These are phyloP conservation scores for Gymnocephalus cernua DNA, from an alignment of 2,113 vertebrate genomes.

Conservation along the genomic window DNA sequence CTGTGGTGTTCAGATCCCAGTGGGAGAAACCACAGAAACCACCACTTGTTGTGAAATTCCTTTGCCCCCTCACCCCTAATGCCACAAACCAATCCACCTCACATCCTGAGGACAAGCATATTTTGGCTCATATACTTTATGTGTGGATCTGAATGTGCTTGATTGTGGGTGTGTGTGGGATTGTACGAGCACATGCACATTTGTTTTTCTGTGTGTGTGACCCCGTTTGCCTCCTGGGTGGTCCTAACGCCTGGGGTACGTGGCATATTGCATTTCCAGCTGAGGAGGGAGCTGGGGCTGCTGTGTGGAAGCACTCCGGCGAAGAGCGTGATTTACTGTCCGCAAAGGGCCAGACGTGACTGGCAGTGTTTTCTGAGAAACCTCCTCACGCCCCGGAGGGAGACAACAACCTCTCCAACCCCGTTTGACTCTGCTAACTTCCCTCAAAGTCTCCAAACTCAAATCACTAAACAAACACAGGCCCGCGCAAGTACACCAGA, in stretches of 20 bases:
- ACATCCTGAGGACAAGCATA: slow-evolving; percentile 51
- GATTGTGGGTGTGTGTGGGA: slow-evolving; percentile 31
- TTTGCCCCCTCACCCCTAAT: slow-evolving; percentile 47
- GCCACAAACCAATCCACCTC: slow-evolving; percentile 61
- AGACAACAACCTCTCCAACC: slow-evolving; percentile 62
- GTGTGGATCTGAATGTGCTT: slow-evolving; percentile 32
- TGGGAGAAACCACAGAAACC: slow-evolving; percentile 72
- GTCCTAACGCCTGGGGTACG: slow-evolving; percentile 59
- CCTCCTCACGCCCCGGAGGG: slow-evolving; percentile 49
- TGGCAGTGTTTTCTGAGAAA: slow-evolving; percentile 71
- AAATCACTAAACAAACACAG: slow-evolving; percentile 56
- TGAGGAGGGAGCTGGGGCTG: slow-evolving; percentile 59
- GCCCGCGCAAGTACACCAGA: slow-evolving; percentile 19
- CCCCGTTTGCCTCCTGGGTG: slow-evolving; percentile 76
- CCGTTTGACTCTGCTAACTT: slow-evolving; percentile 14
- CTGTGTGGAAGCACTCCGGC: slow-evolving; percentile 62
- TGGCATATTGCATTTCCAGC: slow-evolving; percentile 77
- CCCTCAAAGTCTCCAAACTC: slow-evolving; percentile 39
- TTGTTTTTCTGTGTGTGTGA: slow-evolving; percentile 62
- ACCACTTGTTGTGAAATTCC: slow-evolving; percentile 73
- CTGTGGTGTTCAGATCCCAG: slow-evolving; percentile 61
- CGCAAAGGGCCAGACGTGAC: slow-evolving; percentile 69
- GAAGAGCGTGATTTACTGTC: slow-evolving; percentile 74
- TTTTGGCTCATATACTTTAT: slow-evolving; percentile 9
- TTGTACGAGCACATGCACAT: slow-evolving; percentile 40